Percentiles rank a stretch among this genome's conserved stretches.
Conservation (phyloP, 2,113 vertebrate species). For the Seriola rivoliana region DNA sequence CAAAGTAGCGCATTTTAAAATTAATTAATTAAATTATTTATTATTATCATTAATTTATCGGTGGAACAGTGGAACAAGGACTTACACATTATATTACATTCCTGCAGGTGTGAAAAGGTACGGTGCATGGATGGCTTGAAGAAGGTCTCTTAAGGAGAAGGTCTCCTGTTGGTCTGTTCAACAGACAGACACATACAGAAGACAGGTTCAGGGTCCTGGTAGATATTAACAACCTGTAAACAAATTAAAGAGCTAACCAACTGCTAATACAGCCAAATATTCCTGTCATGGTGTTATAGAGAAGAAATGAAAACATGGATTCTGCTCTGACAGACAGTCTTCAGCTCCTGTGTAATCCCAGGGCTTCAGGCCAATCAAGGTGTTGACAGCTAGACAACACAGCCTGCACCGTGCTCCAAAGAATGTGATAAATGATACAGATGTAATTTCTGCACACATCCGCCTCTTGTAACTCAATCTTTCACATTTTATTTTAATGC, state of each 20-base stretch:
- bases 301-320: not conserved
- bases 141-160: not conserved
- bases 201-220: not conserved
- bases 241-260: not conserved
- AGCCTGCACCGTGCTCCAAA: slow-evolving; percentile 39
- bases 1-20: too few relatives aligned
- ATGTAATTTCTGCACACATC: slow-evolving; percentile 56
- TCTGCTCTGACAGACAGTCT: slow-evolving; percentile 58
- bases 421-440: slow-evolving; percentile 66
- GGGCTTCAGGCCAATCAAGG: slow-evolving; percentile 48
- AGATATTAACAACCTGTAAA: slow-evolving; percentile 1
- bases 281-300: not conserved
- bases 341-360: slow-evolving; percentile 65
- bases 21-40: too few relatives aligned
- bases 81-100: too few relatives aligned
- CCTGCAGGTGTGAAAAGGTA: too few relatives aligned
- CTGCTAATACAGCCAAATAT: not conserved
- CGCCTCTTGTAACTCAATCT: slow-evolving; percentile 10
- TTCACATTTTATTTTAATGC: not conserved
- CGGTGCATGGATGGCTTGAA: not conserved
- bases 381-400: slow-evolving; percentile 75
- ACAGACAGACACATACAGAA: too few relatives aligned
- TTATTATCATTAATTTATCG: too few relatives aligned
- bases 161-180: not conserved
- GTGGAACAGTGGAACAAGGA: too few relatives aligned